Evolutionary conservation across 1,140 invertebrate species (phyloP), one percentile per base, ranked within the genome.

Genomic region (Lethocerus indicus): DNA sequence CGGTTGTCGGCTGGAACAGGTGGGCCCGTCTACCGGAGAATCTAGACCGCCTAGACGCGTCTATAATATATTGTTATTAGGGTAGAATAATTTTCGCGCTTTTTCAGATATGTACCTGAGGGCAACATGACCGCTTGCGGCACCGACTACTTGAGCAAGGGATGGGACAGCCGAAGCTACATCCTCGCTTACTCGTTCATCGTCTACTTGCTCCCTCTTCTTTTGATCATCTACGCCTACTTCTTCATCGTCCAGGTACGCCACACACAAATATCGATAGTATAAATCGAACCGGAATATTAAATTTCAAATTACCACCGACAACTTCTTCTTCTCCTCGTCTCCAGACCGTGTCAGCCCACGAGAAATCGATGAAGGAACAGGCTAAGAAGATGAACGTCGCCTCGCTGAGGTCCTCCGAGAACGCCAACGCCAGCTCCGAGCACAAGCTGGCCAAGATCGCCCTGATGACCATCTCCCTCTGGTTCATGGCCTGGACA

Each of bases 331-430:
- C 14, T 2, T 3, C 2, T 16, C 2, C 24, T 48, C 1, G 18
- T 23, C 29, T 48, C 46, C 57, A 78, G 68, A 78, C 84, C 41
- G 83, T 88, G 16, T 71, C 76, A 21, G 76, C 78, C 49, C 85
- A 90, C 59, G 83, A 88, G 61, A 80, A 79, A 63, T 70, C 72
- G 36, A 86, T 89, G 80, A 65, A 79, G 46, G 81, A 85, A 60
- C 82, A 85, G 64, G 83, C 82, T 3, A 85, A 83, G 64, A 85
- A 85, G 63, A 86, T 85, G 82, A 85, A 85, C 59, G 82, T 86
- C 12, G 76, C 81, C 44, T 84, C 81, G 1, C 64, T 85, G 44
- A 64, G 82, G 59, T 78, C 79, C 13, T 70, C 73, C 23, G 79
- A 83, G 56, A 70, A 73, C 55, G 67, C 72, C 21, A 70, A 71